Evolutionary conservation across 2,797 vertebrate species (phyloP).

Genomic region (Iguana delicatissima): DNA sequence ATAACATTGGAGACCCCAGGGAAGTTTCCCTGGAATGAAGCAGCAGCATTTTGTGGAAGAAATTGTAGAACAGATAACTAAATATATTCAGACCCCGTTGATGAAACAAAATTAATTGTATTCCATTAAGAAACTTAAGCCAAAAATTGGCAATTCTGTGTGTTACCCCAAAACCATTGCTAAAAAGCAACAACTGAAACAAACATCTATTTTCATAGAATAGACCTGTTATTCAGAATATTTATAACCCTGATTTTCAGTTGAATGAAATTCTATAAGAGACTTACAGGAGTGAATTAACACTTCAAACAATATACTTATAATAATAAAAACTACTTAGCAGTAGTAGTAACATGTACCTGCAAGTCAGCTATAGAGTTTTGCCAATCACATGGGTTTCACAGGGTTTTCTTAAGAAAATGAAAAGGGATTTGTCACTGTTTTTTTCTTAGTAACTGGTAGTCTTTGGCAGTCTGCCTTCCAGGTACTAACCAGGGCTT

Average conservation of each 20-base stretch:
- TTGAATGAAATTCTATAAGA: not conserved
- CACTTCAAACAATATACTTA: not conserved
- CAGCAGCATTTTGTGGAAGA: too few species aligned
- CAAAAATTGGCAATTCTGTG: not conserved
- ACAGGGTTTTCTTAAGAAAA: too few species aligned
- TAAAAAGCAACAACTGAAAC: not conserved
- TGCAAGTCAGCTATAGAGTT: too few species aligned
- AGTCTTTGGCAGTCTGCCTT: too few species aligned
- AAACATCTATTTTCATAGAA: not conserved
- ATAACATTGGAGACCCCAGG: too few species aligned
- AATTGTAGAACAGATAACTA: not conserved
- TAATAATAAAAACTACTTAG: not conserved
- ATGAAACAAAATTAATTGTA: not conserved
- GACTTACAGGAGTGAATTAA: not conserved
- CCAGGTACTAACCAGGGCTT: too few species aligned
- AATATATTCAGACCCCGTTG: not conserved
- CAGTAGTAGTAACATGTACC: not conserved
- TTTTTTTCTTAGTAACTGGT: too few species aligned
- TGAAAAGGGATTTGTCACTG: not conserved
- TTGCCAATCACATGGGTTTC: too few species aligned
- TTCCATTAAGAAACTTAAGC: not conserved
- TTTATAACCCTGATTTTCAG: not conserved
- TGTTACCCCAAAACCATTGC: not conserved
- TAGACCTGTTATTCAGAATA: not conserved
- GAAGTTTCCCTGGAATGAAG: too few species aligned